These are phyloP conservation scores for Ectropis grisescens DNA, from an alignment of 1,140 invertebrate genomes.

Conservation along the genomic window DNA sequence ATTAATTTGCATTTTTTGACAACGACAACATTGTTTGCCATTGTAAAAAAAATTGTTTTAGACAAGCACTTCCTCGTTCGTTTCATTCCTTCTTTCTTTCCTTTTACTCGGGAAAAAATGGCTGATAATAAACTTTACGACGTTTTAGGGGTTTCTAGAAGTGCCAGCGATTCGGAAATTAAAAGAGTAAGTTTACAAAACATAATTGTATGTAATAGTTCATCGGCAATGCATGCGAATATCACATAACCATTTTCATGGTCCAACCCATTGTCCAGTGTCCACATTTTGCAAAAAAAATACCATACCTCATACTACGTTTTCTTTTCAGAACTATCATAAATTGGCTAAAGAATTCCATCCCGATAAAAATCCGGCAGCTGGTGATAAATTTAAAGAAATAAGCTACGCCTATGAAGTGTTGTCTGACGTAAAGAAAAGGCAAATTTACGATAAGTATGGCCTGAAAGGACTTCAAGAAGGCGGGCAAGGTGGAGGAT, in stretches of 20 bases:
- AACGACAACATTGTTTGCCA: too few relatives aligned
- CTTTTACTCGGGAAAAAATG: conserved; percentile 53
- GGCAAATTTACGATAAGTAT: conserved; percentile 81
- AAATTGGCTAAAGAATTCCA: conserved; percentile 90
- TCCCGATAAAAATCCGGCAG: conserved; percentile 88
- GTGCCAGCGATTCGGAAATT: conserved; percentile 84
- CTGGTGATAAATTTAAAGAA: conserved; percentile 90
- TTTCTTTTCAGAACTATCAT: conserved; percentile 80
- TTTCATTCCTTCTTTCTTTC: conserved; percentile 26
- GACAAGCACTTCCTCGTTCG: not conserved
- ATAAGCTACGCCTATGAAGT: conserved; percentile 92
- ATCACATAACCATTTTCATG: conserved; percentile 13
- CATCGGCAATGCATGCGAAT: too few relatives aligned
- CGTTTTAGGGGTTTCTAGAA: conserved; percentile 82
- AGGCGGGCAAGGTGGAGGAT: conserved; percentile 73
- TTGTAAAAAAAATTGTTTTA: too few relatives aligned
- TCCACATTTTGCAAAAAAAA: too few relatives aligned
- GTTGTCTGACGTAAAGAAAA: conserved; percentile 79
- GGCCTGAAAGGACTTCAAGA: conserved; percentile 86
- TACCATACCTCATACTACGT: too few relatives aligned
- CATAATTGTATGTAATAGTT: too few relatives aligned
- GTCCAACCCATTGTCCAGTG: conserved; percentile 1
- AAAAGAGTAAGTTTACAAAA: conserved; percentile 87
- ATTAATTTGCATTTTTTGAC: too few relatives aligned
- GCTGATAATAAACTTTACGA: conserved; percentile 88